phyloP scores from a whole-genome alignment of 2,888 invertebrate species.

The Leptinotarsa tumamoca region DNA sequence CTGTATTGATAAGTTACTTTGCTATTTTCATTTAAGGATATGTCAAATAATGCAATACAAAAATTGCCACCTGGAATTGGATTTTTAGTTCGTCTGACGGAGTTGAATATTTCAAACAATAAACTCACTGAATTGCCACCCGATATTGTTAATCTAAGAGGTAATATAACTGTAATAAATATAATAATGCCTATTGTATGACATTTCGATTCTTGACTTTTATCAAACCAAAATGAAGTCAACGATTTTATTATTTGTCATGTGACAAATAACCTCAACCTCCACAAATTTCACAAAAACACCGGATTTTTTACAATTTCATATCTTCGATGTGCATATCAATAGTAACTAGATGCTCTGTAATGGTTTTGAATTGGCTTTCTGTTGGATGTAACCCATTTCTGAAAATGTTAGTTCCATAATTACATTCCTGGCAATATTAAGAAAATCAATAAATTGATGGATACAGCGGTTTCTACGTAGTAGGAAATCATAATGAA shows the following conservation, averaged over 20 bases:
- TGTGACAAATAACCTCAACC: neutral
- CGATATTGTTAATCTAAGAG: constrained; percentile 85
- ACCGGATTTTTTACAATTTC: no score
- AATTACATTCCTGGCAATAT: no score
- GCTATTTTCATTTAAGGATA: constrained; percentile 72
- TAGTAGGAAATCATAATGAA: no score
- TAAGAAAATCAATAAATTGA: no score
- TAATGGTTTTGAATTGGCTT: no score
- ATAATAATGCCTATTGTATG: neutral
- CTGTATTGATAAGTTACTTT: neutral
- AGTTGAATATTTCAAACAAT: constrained; percentile 81
- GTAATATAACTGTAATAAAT: constrained; percentile 66
- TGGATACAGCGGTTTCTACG: no score
- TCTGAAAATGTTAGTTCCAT: no score
- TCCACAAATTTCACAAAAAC: neutral
- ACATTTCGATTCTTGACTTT: neutral
- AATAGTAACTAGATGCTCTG: no score
- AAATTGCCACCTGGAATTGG: constrained; percentile 84
- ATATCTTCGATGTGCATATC: no score
- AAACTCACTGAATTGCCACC: constrained; percentile 80
- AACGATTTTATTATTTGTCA: neutral
- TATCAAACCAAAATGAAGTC: neutral
- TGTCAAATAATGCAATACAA: constrained; percentile 81
- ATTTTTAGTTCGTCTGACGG: constrained; percentile 81
- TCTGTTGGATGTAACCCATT: no score